Evolutionary conservation across 2,888 invertebrate species (phyloP), one percentile per base, ranked within the genome.

Genomic region (Rhaphigaster nebulosa): DNA sequence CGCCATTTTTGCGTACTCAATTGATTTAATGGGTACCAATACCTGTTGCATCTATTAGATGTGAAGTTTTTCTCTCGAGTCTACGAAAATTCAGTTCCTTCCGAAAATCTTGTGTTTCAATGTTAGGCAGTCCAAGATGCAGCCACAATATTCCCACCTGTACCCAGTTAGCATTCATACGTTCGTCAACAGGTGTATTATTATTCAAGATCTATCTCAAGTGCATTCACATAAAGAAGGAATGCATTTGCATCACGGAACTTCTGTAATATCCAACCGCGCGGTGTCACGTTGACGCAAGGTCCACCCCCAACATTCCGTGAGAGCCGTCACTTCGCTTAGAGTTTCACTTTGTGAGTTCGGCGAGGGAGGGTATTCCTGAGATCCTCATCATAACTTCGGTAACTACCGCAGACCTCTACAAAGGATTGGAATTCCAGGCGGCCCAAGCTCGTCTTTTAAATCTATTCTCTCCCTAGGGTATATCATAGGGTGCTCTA

Each of bases 381-480:
- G 4, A 50, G 84, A 84, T 84, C 45, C 84, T 45, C 84, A 13
- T 50, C 84, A 84, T 84, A 41, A 50, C 84, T 84, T 84, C 1
- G n/a, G 6, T 45, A 50, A 50, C 45, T 50, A n/a, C 84, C 84
- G 84, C 12, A 4, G 45, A 45, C 15, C 45, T 45, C 45, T 15
- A 84, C 84, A 84, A 84, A 84, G 84, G 45, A 8, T 38, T 76
- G 70, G 34, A 34, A 76, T 76, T 76, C 70, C 70, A 23, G 70
- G 70, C 34, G 70, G 70, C 70, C 20, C 70, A 20, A 76, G 6
- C 38, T 20, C 34, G 34, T 34, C 34, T 76, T 76, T 76, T 76
- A 76, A 76, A 76, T 34, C 70, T 76, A 76, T 76, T 34, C 65
- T 60, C 26, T 18, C 20, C 12, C 20, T 8, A 38, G 34, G 20